These are phyloP conservation scores for Spondyliosoma cantharus DNA, from an alignment of 2,797 vertebrate species.

Conservation along the genomic window DNA sequence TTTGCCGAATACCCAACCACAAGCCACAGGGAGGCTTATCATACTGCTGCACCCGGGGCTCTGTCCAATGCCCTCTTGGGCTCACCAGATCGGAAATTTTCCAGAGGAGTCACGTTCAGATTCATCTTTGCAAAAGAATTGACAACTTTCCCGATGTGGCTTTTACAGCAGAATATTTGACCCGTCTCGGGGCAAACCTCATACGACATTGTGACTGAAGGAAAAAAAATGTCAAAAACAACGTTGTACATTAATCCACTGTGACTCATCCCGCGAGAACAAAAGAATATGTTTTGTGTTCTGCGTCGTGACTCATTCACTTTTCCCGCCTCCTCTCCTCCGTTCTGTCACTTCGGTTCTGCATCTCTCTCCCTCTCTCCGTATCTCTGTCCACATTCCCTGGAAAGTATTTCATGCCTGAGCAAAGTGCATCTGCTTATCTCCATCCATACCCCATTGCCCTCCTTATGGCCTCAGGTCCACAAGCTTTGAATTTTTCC, in stretches of 20 bases:
- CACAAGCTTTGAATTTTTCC: slow-evolving; percentile 24
- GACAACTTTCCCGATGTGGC: slow-evolving; percentile 3
- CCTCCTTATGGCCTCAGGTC: slow-evolving; percentile 43
- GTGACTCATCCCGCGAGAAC: slow-evolving; percentile 68
- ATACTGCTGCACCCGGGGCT: not conserved
- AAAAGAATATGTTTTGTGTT: slow-evolving; percentile 58
- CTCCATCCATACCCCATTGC: slow-evolving; percentile 51
- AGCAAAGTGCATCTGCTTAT: slow-evolving; percentile 64
- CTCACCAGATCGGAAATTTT: slow-evolving; percentile 17
- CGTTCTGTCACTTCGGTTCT: slow-evolving; percentile 61
- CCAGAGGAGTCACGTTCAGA: slow-evolving; percentile 12
- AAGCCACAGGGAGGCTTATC: slow-evolving; percentile 27
- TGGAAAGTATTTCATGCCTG: slow-evolving; percentile 71
- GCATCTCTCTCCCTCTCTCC: slow-evolving; percentile 52
- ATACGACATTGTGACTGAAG: slow-evolving; percentile 23
- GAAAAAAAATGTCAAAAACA: slow-evolving; percentile 22
- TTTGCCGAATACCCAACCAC: slow-evolving; percentile 26
- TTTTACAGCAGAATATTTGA: slow-evolving; percentile 6
- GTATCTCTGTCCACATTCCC: slow-evolving; percentile 51
- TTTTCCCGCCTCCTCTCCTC: slow-evolving; percentile 55
- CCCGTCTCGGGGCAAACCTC: slow-evolving; percentile 22
- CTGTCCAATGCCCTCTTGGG: slow-evolving; percentile 21
- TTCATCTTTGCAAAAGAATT: slow-evolving; percentile 11
- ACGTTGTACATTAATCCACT: slow-evolving; percentile 24
- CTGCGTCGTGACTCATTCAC: slow-evolving; percentile 66